Conservation (phyloP, 2,888 invertebrate genomes). For the Diaprepes abbreviatus region DNA sequence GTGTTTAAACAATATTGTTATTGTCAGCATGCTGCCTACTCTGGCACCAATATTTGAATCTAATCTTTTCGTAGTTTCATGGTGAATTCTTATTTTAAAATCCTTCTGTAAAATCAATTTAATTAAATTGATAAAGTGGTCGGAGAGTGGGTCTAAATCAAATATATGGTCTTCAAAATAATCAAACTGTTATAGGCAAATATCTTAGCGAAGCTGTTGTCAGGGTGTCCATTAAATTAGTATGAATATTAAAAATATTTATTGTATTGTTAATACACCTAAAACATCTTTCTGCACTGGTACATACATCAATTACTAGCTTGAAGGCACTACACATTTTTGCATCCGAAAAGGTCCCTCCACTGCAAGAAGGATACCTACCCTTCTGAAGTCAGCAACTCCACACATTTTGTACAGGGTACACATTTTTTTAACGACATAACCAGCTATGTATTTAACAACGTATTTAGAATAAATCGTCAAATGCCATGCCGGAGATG, state of each 20-base stretch:
- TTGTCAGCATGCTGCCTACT: no score
- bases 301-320: conserved; percentile 37
- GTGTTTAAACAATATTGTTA: no score
- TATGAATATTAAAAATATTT: conserved; percentile 34
- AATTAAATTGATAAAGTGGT: background rate
- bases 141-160: background rate
- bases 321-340: no score
- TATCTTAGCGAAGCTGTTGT: conserved; percentile 15
- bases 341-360: no score
- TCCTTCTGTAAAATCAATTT: conserved; percentile 33
- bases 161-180: background rate
- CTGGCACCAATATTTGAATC: no score
- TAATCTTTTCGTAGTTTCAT: conserved; percentile 25
- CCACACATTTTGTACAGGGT: no score
- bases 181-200: background rate
- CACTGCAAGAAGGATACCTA: no score
- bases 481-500: conserved; percentile 32
- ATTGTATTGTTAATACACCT: conserved; percentile 31
- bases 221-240: background rate
- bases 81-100: conserved; percentile 41
- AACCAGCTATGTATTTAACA: conserved; percentile 31
- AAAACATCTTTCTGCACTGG: conserved; percentile 36
- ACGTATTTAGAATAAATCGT: conserved; percentile 33
- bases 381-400: no score
- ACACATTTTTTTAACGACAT: conserved; percentile 35